Conservation (phyloP, 2,888 invertebrate genomes). For the Tipula vernalis region DNA sequence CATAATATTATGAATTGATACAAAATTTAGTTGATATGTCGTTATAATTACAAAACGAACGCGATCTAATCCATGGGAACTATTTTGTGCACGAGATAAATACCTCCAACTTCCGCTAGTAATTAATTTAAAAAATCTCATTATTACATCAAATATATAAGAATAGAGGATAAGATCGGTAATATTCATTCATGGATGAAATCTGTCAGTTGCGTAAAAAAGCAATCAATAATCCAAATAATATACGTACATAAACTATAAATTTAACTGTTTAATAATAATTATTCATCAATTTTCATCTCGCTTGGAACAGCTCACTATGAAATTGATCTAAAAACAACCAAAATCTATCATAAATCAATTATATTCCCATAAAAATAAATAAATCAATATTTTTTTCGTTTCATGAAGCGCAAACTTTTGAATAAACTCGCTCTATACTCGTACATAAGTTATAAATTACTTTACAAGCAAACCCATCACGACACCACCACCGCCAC, state of each 20-base stretch:
- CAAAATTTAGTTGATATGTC: neutral
- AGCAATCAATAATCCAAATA: neutral
- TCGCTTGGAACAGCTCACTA: neutral
- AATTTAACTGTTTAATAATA: neutral
- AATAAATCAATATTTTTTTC: neutral
- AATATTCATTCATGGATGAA: neutral
- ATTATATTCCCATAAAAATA: conserved; percentile 4
- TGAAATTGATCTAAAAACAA: neutral
- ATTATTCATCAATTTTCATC: neutral
- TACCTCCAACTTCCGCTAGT: neutral
- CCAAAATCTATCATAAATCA: neutral
- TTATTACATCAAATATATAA: neutral
- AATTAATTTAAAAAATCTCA: neutral
- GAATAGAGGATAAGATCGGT: neutral
- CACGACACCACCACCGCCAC: neutral
- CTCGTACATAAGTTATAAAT: neutral
- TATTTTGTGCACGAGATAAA: neutral
- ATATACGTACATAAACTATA: neutral
- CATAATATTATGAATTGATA: neutral
- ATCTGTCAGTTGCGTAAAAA: neutral
- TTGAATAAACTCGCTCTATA: neutral
- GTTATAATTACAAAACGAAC: neutral
- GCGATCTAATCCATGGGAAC: neutral
- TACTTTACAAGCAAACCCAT: neutral
- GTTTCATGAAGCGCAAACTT: neutral